These are phyloP conservation scores for Oasisia sp. DNA, from an alignment of 2,888 invertebrate species.

Conservation along the genomic window DNA sequence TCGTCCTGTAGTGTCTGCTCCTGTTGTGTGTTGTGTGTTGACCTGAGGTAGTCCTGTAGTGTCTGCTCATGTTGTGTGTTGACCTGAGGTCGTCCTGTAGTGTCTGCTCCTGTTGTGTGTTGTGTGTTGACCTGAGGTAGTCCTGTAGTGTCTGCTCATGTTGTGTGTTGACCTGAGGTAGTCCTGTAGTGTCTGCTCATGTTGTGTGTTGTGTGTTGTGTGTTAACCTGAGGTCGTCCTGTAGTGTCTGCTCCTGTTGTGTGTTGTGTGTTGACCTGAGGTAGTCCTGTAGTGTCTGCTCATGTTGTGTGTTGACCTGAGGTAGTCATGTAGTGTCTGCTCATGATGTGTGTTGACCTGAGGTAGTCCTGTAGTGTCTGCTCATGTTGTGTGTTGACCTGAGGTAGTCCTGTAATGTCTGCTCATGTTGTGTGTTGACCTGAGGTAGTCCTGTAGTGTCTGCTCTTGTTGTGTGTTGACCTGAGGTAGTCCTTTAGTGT, in stretches of 20 bases:
- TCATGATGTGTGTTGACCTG: background rate
- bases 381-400: background rate
- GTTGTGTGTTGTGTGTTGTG: too few relatives aligned
- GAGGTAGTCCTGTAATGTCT: background rate
- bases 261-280: too few relatives aligned
- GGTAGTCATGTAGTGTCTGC: background rate
- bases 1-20: background rate
- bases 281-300: background rate
- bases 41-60: background rate
- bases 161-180: background rate
- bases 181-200: background rate
- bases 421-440: background rate
- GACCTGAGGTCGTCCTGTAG: background rate
- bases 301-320: background rate
- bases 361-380: background rate
- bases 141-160: background rate
- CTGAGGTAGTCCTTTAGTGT: background rate
- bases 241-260: conserved; percentile 1
- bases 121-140: too few relatives aligned
- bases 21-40: too few relatives aligned
- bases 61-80: conserved; percentile 14
- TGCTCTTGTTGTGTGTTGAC: background rate
- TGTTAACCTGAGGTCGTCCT: too few relatives aligned
- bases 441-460: background rate
- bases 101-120: conserved; percentile 14